Evolutionary conservation across 1,140 invertebrate genomes (phyloP).

Genomic region (Aphidius ervi): DNA sequence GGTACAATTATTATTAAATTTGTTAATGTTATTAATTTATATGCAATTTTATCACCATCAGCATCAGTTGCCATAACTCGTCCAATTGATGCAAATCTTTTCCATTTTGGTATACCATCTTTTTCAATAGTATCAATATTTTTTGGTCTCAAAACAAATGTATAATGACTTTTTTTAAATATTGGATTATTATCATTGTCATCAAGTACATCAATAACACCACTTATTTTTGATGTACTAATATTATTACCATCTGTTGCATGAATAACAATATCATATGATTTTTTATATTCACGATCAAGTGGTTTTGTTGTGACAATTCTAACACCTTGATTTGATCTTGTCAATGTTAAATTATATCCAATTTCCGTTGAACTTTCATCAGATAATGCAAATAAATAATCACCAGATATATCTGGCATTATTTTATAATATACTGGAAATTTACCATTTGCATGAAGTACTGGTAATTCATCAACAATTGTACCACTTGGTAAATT

Average conservation of each 20-base stretch:
- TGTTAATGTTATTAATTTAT: constrained; percentile 71
- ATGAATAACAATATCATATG: constrained; percentile 69
- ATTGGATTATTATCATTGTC: constrained; percentile 88
- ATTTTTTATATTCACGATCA: constrained; percentile 67
- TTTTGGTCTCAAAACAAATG: constrained; percentile 65
- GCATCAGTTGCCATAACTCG: constrained; percentile 77
- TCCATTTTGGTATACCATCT: constrained; percentile 59
- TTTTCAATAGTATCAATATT: constrained; percentile 55
- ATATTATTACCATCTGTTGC: constrained; percentile 70
- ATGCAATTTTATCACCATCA: constrained; percentile 83
- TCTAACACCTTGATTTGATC: constrained; percentile 60
- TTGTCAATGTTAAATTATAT: constrained; percentile 58
- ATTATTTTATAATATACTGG: constrained; percentile 75
- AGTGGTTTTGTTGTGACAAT: constrained; percentile 68
- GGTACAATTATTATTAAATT: constrained; percentile 82
- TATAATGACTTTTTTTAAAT: constrained; percentile 73
- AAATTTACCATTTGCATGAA: constrained; percentile 55
- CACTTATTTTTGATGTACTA: constrained; percentile 68
- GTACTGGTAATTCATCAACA: constrained; percentile 64
- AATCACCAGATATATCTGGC: constrained; percentile 63
- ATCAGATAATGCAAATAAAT: constrained; percentile 67
- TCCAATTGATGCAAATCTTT: constrained; percentile 74
- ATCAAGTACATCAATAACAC: constrained; percentile 72
- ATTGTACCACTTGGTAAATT: constrained; percentile 67
- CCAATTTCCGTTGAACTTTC: constrained; percentile 54